Conservation (phyloP, 2,113 vertebrate genomes). For the Eptesicus fuscus region DNA sequence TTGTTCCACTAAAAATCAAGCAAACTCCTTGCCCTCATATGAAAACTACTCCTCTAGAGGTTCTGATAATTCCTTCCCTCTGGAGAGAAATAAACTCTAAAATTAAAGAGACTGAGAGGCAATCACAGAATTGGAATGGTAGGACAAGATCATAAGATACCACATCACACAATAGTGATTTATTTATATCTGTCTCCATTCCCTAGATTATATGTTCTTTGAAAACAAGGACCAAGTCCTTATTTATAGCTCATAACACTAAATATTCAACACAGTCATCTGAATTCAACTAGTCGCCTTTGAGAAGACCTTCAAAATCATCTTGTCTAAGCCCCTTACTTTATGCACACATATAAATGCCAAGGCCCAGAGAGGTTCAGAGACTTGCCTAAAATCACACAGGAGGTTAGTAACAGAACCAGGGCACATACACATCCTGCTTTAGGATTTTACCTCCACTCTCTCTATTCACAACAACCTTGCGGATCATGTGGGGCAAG, state of each 20-base stretch:
- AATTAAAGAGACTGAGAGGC: neutral
- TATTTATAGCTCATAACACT: neutral
- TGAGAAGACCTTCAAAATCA: conserved; percentile 24
- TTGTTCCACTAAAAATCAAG: neutral
- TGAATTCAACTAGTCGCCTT: neutral
- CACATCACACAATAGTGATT: neutral
- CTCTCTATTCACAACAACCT: neutral
- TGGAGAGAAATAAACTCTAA: neutral
- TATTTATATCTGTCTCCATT: neutral
- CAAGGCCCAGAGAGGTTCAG: neutral
- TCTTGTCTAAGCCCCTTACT: neutral
- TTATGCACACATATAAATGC: neutral
- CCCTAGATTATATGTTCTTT: neutral
- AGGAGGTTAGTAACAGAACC: neutral
- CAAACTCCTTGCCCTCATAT: neutral
- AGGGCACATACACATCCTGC: neutral
- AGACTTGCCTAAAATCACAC: neutral
- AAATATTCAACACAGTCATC: neutral
- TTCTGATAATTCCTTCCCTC: neutral
- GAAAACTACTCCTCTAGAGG: neutral
- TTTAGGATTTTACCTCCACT: neutral
- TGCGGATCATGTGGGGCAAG: neutral
- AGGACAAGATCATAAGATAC: neutral
- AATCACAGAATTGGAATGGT: neutral
- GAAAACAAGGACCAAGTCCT: neutral